Percentiles rank a stretch among this genome's conserved stretches.
These are phyloP conservation scores for Promerops cafer DNA, from an alignment of 2,113 vertebrate species.

Conservation along the genomic window DNA sequence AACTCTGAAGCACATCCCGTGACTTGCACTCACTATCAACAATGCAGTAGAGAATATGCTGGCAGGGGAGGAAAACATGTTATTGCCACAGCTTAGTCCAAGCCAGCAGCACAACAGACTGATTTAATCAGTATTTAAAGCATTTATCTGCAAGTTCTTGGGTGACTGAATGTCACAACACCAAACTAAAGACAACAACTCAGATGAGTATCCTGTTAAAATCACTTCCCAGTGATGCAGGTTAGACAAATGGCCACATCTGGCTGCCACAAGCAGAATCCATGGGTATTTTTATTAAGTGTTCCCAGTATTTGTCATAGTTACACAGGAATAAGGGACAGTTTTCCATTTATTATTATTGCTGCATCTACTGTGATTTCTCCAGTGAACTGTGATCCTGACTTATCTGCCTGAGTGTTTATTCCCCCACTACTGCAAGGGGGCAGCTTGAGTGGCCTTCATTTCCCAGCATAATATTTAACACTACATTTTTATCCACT, in stretches of 20 bases:
- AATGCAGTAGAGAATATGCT: conserved; percentile 99
- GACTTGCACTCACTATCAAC: conserved; percentile 98
- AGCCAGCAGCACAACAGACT: not conserved
- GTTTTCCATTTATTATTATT: not conserved
- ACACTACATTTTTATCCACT: not conserved
- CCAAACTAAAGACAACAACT: not conserved
- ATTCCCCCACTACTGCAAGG: not conserved
- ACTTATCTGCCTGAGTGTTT: not conserved
- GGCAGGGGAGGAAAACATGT: not conserved
- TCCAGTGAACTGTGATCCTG: not conserved
- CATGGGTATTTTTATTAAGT: not conserved
- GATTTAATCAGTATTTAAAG: not conserved
- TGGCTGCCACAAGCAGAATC: not conserved
- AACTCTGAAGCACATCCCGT: conserved; percentile 95
- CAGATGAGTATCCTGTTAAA: not conserved
- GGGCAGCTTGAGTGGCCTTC: not conserved
- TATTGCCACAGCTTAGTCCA: not conserved
- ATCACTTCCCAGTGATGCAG: not conserved
- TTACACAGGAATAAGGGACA: not conserved
- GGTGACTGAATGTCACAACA: not conserved
- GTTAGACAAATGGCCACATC: not conserved
- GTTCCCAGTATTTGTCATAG: not conserved
- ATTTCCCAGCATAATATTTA: not conserved
- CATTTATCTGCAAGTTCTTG: not conserved
- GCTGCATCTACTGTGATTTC: not conserved